Evolutionary conservation across 2,797 vertebrate genomes (phyloP).

Genomic region (Argyrosomus regius): DNA sequence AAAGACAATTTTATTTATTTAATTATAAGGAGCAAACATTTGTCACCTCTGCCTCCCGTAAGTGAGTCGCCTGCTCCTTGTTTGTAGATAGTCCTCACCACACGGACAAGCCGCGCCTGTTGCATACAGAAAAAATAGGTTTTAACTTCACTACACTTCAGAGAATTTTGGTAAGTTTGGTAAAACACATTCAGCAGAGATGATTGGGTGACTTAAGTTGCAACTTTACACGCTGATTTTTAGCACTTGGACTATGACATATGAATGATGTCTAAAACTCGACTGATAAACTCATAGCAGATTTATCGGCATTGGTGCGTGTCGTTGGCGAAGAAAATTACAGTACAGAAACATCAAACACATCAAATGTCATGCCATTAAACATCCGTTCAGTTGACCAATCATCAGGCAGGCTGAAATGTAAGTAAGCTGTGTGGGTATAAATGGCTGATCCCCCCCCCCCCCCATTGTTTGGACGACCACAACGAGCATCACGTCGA

Average conservation of each 20-base stretch:
- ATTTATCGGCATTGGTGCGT: too few relatives aligned
- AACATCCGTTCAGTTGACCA: too few relatives aligned
- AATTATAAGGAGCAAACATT: too few relatives aligned
- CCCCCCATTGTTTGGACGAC: too few relatives aligned
- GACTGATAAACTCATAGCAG: not conserved
- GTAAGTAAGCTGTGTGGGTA: too few relatives aligned
- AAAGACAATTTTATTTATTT: not conserved
- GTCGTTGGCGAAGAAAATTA: too few relatives aligned
- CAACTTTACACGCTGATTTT: not conserved
- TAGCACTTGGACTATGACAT: not conserved
- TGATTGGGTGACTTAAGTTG: not conserved
- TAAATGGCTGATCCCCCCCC: too few relatives aligned
- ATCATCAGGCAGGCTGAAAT: too few relatives aligned
- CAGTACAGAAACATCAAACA: too few relatives aligned
- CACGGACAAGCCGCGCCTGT: constrained; percentile 20
- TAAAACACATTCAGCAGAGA: not conserved
- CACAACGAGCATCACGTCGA: too few relatives aligned
- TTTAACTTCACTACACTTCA: not conserved
- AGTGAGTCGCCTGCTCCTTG: constrained; percentile 15
- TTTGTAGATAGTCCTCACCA: constrained; percentile 25
- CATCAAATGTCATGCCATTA: too few relatives aligned
- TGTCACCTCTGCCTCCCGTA: constrained; percentile 33
- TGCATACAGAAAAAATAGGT: not conserved
- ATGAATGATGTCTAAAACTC: not conserved
- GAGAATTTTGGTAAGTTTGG: not conserved